Conservation (phyloP, 2,888 invertebrate genomes). For the Acrocera orbiculus region DNA sequence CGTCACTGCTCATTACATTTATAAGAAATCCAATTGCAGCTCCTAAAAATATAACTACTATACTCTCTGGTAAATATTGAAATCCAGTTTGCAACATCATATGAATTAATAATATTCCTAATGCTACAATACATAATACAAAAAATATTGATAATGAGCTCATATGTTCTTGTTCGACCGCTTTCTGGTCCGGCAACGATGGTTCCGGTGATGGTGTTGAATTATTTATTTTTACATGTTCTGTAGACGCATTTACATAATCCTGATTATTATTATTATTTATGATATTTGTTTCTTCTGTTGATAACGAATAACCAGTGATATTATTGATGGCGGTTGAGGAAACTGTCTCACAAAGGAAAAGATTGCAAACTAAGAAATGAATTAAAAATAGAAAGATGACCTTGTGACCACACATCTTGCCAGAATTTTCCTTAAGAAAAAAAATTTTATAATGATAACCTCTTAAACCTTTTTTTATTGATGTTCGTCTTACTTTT, state of each 20-base stretch:
- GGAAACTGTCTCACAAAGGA: too few relatives aligned
- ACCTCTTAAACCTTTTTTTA: too few relatives aligned
- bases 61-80: constrained; percentile 92
- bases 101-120: constrained; percentile 89
- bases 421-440: too few relatives aligned
- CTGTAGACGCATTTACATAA: neutral
- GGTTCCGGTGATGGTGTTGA: constrained; percentile 50
- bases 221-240: constrained; percentile 13
- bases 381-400: too few relatives aligned
- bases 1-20: constrained; percentile 65
- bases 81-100: constrained; percentile 88
- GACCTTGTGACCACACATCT: too few relatives aligned
- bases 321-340: too few relatives aligned
- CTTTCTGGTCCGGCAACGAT: constrained; percentile 71
- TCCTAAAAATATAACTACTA: constrained; percentile 90
- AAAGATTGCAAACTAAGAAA: too few relatives aligned
- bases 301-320: too few relatives aligned
- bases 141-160: constrained; percentile 97
- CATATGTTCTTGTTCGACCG: constrained; percentile 90
- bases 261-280: too few relatives aligned
- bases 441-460: too few relatives aligned
- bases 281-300: too few relatives aligned
- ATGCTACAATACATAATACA: constrained; percentile 82
- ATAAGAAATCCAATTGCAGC: constrained; percentile 81
- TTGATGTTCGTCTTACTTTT: too few relatives aligned